These are phyloP conservation scores for Hiodon tergisus DNA, from an alignment of 2,113 vertebrate genomes.

Conservation along the genomic window DNA sequence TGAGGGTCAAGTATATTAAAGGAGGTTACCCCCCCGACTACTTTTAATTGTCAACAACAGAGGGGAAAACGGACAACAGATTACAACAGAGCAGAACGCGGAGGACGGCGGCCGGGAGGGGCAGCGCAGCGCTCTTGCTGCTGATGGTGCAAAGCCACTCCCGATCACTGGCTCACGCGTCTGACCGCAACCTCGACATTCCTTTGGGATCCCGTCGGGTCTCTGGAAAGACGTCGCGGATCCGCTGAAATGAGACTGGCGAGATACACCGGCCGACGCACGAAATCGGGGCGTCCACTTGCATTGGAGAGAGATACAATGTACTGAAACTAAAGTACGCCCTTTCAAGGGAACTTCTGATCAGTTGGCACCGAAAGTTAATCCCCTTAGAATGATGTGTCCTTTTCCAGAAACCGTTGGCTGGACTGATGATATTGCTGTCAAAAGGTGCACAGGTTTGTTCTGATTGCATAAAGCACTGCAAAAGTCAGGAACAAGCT, in stretches of 20 bases:
- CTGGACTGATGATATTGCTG: conserved; percentile 22
- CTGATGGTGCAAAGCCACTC: too few species aligned
- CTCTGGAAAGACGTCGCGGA: background rate
- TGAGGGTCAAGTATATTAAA: too few species aligned
- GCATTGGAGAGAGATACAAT: background rate
- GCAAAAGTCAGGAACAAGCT: background rate
- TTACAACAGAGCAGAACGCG: background rate
- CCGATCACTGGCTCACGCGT: too few species aligned
- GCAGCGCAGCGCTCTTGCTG: too few species aligned
- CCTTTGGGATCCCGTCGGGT: too few species aligned
- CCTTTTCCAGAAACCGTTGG: conserved; percentile 23
- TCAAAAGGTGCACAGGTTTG: conserved; percentile 38
- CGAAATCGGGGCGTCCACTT: background rate
- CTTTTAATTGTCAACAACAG: too few species aligned
- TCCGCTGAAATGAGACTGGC: background rate
- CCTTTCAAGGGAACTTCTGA: background rate
- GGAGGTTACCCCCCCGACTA: too few species aligned
- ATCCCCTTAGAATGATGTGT: background rate
- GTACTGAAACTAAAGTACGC: background rate
- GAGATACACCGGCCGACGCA: background rate
- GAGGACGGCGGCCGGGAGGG: background rate
- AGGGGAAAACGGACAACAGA: background rate
- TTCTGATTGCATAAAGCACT: conserved; percentile 7
- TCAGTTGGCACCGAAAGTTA: conserved; percentile 7
- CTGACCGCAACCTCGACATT: too few species aligned